Base-by-base conservation (phyloP, 2,888 invertebrate species). In the Andrena camellia region DNA sequence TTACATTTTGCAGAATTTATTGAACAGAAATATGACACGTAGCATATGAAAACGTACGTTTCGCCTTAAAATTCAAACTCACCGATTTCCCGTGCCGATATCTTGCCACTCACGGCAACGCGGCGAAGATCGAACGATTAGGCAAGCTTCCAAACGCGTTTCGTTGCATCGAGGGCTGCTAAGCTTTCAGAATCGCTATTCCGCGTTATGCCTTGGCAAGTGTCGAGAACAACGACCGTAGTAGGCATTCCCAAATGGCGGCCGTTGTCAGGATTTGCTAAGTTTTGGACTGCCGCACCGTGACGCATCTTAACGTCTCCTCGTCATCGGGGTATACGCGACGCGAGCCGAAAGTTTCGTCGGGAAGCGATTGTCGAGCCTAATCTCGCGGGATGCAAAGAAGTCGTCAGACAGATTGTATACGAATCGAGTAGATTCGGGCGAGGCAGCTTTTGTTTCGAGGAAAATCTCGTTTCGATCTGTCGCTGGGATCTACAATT, bases 101-200 rank as follows among this genome's bases (percentile, higher is more conserved):
- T 42, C 35, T 62, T 17, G 48, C n/a, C 35, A 6, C 8, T 10
- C 6, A 20, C 66, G 50, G 42, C 35, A 68, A 62, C 60, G 54
- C 8, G 68, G 52, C 60, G 67, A 64, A 50, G 73, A 81, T 87
- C 88, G 81, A 79, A 80, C 78, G 76, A 86, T 88, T 87, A 90
- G 91, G 90, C 90, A 84, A 63, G 67, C 70, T 81, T 92, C 92
- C 92, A 92, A 92, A 89, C 84, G 86, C 89, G 31, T 80, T 79
- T 60, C 81, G 69, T 81, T 79, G 60, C 86, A 84, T 82, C 76
- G 63, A 50, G 57, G 70, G 62, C 7, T 33, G 33, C 17, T 68
- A 70, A 73, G 86, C 75, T 86, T 82, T 74, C 71, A 67, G 29
- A 59, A 75, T 72, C 69, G 84, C 78, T 79, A 86, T 85, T 81